phyloP scores from a whole-genome alignment of 2,888 invertebrate species.

The Xestia rhomboidea region DNA sequence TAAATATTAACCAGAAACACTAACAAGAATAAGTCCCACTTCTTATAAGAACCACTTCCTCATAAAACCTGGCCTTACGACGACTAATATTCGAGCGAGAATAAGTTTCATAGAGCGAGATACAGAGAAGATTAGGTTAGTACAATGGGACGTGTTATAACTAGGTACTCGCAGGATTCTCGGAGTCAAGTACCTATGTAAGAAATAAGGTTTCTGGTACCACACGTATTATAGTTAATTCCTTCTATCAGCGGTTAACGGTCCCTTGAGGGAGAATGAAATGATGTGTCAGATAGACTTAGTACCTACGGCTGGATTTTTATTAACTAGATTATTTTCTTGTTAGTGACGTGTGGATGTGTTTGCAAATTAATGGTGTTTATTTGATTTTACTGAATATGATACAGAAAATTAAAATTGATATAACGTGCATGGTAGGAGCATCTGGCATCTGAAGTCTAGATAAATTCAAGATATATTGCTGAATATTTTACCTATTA shows the following conservation, averaged over 20 bases:
- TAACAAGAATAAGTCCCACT: not conserved
- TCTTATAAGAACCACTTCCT: not conserved
- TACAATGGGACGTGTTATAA: conserved; percentile 12
- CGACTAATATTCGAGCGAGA: not conserved
- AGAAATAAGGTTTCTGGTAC: not conserved
- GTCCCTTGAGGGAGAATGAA: conserved; percentile 19
- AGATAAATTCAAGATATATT: not conserved
- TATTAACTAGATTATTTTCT: conserved; percentile 16
- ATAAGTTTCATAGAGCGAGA: conserved; percentile 9
- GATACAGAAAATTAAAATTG: not conserved
- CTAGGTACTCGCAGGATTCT: conserved; percentile 10
- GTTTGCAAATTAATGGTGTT: not conserved
- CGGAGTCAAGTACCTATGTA: conserved; percentile 9
- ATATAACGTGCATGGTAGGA: not conserved
- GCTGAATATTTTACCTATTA: not conserved
- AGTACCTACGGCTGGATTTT: not conserved
- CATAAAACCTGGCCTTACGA: not conserved
- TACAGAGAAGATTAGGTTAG: conserved; percentile 23
- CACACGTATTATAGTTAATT: conserved; percentile 44
- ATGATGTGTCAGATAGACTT: conserved; percentile 20
- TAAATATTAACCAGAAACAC: not conserved
- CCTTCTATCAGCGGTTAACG: conserved; percentile 15
- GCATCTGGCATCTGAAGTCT: not conserved
- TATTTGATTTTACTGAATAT: not conserved
- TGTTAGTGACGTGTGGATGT: not conserved